Conservation (phyloP, 2,797 vertebrate genomes). For the Lagorchestes hirsutus region DNA sequence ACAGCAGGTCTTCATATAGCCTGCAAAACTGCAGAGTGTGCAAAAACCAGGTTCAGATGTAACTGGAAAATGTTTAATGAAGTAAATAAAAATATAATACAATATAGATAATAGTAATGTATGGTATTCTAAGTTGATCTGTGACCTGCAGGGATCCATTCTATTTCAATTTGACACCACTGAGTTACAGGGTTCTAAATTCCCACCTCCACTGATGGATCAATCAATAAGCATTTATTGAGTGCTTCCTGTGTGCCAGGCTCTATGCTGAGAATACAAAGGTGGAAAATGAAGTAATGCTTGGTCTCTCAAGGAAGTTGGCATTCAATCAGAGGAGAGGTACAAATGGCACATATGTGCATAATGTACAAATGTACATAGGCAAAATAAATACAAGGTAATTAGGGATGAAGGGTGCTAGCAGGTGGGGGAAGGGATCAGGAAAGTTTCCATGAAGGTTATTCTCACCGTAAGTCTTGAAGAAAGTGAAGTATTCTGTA, state of each 20-base stretch:
- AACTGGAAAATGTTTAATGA: no score
- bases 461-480: neutral
- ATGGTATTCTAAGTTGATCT: neutral
- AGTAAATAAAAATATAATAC: no score
- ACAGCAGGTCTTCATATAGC: no score
- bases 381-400: neutral
- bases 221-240: neutral
- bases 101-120: no score
- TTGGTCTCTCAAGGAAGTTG: neutral
- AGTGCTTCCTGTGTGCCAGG: neutral
- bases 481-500: neutral
- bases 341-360: neutral
- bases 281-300: neutral
- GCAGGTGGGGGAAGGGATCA: neutral
- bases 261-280: neutral
- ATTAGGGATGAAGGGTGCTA: neutral
- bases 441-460: neutral
- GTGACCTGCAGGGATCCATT: neutral
- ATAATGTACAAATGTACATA: neutral
- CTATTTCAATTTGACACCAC: neutral
- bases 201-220: neutral
- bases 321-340: neutral
- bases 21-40: no score
- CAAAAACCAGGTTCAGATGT: no score
- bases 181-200: neutral